These are phyloP conservation scores for Pollenia amentaria DNA, from an alignment of 2,888 invertebrate species.

Conservation along the genomic window DNA sequence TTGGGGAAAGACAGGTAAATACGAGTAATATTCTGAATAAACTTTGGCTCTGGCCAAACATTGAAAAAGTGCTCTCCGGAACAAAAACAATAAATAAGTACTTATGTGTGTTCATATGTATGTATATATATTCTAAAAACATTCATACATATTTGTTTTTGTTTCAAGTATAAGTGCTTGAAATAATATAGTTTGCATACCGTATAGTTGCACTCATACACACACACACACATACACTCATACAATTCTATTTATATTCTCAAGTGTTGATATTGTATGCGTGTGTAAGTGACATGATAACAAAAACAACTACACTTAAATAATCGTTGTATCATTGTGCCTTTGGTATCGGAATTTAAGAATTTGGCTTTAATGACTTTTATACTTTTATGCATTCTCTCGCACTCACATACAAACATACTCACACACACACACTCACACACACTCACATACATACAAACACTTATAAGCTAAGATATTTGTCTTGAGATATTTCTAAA, in stretches of 20 bases:
- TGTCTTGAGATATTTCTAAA: not conserved
- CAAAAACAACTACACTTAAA: not conserved
- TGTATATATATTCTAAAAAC: not conserved
- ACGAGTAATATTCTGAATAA: conserved; percentile 27
- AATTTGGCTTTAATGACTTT: conserved; percentile 14
- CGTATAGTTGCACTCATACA: not conserved
- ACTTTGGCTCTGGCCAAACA: conserved; percentile 34
- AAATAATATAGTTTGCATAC: conserved; percentile 27
- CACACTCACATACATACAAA: too few relatives aligned
- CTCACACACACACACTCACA: too few relatives aligned
- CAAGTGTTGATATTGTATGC: conserved; percentile 29
- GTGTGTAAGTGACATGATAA: not conserved
- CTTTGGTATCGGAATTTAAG: conserved; percentile 26
- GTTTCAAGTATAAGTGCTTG: conserved; percentile 24
- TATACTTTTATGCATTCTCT: not conserved
- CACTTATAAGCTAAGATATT: not conserved
- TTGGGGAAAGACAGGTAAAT: conserved; percentile 51
- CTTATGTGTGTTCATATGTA: not conserved
- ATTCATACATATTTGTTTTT: conserved; percentile 33
- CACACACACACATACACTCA: not conserved
- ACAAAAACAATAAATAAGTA: not conserved
- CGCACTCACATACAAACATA: too few relatives aligned
- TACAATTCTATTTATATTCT: not conserved
- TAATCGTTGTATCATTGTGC: not conserved
- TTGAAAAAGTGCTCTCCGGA: not conserved